Base-by-base conservation (phyloP, 1,140 invertebrate species). In the Tetragonula clypearis region DNA sequence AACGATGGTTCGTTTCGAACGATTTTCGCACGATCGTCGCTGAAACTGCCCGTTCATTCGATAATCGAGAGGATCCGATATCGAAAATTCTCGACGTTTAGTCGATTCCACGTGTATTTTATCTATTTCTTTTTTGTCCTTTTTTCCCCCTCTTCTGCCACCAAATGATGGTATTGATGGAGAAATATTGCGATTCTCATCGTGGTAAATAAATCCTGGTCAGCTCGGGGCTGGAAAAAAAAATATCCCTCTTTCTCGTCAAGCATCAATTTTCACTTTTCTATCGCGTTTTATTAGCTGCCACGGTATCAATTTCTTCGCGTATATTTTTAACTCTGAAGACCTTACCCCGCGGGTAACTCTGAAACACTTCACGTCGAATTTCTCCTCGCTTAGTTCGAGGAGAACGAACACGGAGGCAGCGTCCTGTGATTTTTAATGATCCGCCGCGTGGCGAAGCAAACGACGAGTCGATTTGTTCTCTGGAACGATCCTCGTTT, bases 171-270 rank as follows among this genome's bases (percentile, higher is more conserved):
- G 35, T 12, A 53, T 11, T 9, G 76, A 15, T 6, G 19, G n/a
- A n/a, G n/a, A 62, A 56, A 49, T 49, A 77, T 77, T n/a, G 76
- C 60, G 41, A 78, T 78, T 53, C 60, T 8, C 76, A 17, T 66
- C 14, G 60, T 12, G 76, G 23, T 65, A 78, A 66, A 78, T 60
- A 78, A 78, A 49, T 78, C n/a, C 23, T 53, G n/a, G 11, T 15
- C 15, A 11, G 12, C 12, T 9, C 8, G 35, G 3, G 19, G 41
- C 41, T 41, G 41, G 41, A 49, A 49, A 49, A 49, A 19, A 21
- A 26, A 53, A 65, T 65, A 78, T 65, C 41, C 12, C 41, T 49
- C 12, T 12, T 8, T n/a, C 21, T 35, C 5, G n/a, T 26, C 14
- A 15, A 30, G 30, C 30, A 30, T 30, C 30, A 30, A 30, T 30